A percentile compares a stretch with the other conserved stretches of the same genome.
Conservation (phyloP, 1,140 invertebrate species). For the Pogonus chalceus region DNA sequence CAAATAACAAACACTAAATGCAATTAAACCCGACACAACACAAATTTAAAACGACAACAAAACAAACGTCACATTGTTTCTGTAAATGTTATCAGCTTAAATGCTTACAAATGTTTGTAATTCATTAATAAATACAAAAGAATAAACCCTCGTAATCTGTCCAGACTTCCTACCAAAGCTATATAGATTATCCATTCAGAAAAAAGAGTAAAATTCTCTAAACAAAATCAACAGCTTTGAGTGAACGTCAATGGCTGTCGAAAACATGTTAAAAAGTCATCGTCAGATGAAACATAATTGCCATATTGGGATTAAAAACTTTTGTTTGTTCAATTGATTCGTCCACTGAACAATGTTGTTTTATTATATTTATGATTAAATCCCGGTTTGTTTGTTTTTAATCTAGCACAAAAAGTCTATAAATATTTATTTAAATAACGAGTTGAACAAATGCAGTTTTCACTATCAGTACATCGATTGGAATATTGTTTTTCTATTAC, state of each 20-base stretch:
- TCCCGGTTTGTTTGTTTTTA: not conserved
- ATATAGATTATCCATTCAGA: too few relatives aligned
- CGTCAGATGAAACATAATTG: not conserved
- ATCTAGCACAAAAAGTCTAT: not conserved
- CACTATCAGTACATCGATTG: not conserved
- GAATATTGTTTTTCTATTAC: too few relatives aligned
- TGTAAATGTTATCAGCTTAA: too few relatives aligned
- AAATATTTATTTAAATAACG: constrained; percentile 5
- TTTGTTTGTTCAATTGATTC: not conserved
- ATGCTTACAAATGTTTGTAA: too few relatives aligned
- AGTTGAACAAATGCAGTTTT: not conserved
- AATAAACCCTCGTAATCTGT: too few relatives aligned
- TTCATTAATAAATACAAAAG: too few relatives aligned
- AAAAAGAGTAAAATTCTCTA: not conserved
- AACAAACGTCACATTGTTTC: too few relatives aligned
- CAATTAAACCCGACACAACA: too few relatives aligned
- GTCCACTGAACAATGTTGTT: not conserved
- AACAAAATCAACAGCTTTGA: not conserved
- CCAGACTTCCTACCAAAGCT: too few relatives aligned
- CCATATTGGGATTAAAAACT: too few relatives aligned
- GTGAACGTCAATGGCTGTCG: not conserved
- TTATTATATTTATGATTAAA: constrained; percentile 6
- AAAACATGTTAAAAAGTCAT: not conserved
- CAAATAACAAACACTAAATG: too few relatives aligned
- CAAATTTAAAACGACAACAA: too few relatives aligned